Evolutionary conservation across 1,140 invertebrate genomes (phyloP).

Genomic region (Agraylea sexmaculata): DNA sequence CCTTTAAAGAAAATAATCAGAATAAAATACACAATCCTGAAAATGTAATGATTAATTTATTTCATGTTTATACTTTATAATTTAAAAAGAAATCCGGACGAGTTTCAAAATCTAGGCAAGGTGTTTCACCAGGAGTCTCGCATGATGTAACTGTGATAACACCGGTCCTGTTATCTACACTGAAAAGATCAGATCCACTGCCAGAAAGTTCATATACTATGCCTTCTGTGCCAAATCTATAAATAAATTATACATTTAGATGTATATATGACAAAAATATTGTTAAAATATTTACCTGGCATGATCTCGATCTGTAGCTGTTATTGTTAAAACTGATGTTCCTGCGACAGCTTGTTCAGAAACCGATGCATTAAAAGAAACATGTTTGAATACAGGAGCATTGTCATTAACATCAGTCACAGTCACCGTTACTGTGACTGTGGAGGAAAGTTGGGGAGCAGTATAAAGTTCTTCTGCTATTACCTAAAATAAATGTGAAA

Average conservation of each 20-base stretch:
- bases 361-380: slow-evolving; percentile 57
- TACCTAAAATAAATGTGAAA: slow-evolving; percentile 39
- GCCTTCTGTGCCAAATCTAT: slow-evolving; percentile 58
- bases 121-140: slow-evolving; percentile 42
- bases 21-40: slow-evolving; percentile 1
- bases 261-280: slow-evolving; percentile 1
- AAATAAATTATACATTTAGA: slow-evolving; percentile 9
- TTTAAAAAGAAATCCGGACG: slow-evolving; percentile 72
- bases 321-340: slow-evolving; percentile 59
- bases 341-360: slow-evolving; percentile 62
- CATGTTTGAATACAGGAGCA: slow-evolving; percentile 64
- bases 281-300: slow-evolving; percentile 40
- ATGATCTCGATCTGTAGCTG: slow-evolving; percentile 74
- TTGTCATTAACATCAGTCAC: slow-evolving; percentile 87
- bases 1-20: slow-evolving; percentile 38
- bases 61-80: slow-evolving; percentile 52
- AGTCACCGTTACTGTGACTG: slow-evolving; percentile 73
- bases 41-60: slow-evolving; percentile 1
- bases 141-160: slow-evolving; percentile 73
- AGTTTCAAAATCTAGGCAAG: slow-evolving; percentile 80
- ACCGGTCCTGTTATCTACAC: slow-evolving; percentile 67
- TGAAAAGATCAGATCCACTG: slow-evolving; percentile 70
- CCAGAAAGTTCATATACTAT: slow-evolving; percentile 79
- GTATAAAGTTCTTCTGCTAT: slow-evolving; percentile 74
- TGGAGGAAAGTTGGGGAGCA: slow-evolving; percentile 62